Evolutionary conservation across 2,888 invertebrate genomes (phyloP).

Genomic region (Dinocampus coccinellae): DNA sequence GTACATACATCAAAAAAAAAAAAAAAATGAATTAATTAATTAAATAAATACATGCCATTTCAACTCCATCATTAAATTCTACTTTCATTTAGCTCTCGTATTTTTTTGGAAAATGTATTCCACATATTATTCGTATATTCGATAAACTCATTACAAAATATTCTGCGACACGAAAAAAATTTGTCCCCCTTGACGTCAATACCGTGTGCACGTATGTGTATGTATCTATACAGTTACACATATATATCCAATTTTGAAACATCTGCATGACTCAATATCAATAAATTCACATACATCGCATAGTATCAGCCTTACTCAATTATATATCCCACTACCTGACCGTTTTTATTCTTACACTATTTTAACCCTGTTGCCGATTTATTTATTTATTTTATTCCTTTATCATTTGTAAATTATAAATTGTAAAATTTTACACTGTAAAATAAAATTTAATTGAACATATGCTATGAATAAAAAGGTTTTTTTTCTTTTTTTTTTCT

Average conservation of each 20-base stretch:
- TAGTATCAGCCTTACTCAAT: slow-evolving; percentile 35
- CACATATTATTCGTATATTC: too few species aligned
- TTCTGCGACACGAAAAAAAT: not conserved
- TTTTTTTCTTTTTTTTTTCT: too few species aligned
- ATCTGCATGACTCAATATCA: slow-evolving; percentile 18
- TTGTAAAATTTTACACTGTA: too few species aligned
- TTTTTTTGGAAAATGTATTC: not conserved
- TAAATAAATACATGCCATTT: too few species aligned
- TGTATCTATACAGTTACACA: not conserved
- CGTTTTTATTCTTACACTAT: slow-evolving; percentile 47
- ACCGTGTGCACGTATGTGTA: not conserved
- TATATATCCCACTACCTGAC: slow-evolving; percentile 41
- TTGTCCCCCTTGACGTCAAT: slow-evolving; percentile 43
- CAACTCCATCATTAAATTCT: too few species aligned
- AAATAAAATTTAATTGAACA: too few species aligned
- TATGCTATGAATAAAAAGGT: too few species aligned
- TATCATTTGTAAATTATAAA: too few species aligned
- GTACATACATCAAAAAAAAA: too few species aligned
- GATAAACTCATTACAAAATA: not conserved
- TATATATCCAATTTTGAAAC: not conserved
- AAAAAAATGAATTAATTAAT: too few species aligned
- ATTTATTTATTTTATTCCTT: too few species aligned
- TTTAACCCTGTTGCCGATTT: slow-evolving; percentile 44
- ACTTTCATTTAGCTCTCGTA: not conserved
- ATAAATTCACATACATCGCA: not conserved